A percentile compares a stretch with the other conserved stretches of the same genome.
These are phyloP conservation scores for Helogale parvula DNA, from an alignment of 2,113 vertebrate genomes.

Conservation along the genomic window DNA sequence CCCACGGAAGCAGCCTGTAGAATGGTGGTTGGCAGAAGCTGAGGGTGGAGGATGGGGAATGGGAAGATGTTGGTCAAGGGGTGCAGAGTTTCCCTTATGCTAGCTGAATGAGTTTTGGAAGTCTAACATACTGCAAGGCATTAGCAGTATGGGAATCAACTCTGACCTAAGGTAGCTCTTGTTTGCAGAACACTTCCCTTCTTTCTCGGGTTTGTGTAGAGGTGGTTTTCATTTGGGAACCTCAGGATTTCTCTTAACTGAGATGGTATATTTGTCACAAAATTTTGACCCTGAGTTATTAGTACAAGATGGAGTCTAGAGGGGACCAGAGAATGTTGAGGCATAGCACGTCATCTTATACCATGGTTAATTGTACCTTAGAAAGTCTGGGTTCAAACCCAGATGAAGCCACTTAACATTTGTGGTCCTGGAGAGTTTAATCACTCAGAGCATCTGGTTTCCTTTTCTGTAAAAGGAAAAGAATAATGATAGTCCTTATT, in stretches of 20 bases:
- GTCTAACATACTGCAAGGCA: background rate
- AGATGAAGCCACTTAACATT: background rate
- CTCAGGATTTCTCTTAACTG: background rate
- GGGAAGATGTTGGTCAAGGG: background rate
- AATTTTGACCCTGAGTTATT: slow-evolving; percentile 6
- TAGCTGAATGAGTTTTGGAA: background rate
- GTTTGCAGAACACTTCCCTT: background rate
- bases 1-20: background rate
- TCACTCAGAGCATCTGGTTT: background rate
- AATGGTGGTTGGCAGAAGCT: background rate
- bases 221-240: background rate
- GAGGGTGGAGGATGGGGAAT: background rate
- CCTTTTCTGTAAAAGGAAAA: background rate
- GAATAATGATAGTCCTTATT: background rate
- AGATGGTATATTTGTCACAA: background rate
- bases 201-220: background rate
- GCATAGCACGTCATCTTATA: background rate
- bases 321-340: background rate
- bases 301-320: background rate
- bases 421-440: background rate
- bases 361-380: background rate
- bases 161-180: background rate
- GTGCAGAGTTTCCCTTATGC: background rate
- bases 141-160: background rate
- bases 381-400: background rate